Evolutionary conservation across 2,797 vertebrate species (phyloP).

Genomic region (Macroramphosus scolopax): DNA sequence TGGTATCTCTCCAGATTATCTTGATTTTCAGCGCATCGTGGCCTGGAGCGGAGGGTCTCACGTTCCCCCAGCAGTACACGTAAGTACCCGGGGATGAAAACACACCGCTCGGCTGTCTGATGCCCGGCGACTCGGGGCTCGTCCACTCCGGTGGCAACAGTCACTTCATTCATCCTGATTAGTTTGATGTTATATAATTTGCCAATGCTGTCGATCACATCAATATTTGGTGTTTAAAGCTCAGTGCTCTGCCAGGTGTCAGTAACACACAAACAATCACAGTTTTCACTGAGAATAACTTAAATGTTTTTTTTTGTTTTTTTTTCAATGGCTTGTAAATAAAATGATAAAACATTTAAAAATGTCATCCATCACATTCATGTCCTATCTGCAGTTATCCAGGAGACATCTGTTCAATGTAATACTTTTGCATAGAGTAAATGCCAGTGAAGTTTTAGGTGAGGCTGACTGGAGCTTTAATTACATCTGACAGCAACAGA

Average conservation of each 20-base stretch:
- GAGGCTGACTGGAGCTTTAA: no score
- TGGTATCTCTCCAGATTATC: constrained; percentile 80
- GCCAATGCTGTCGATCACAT: constrained; percentile 34
- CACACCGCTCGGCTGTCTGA: constrained; percentile 9
- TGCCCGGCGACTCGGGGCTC: constrained; percentile 55
- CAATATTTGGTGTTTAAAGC: constrained; percentile 9
- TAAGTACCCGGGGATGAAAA: constrained; percentile 75
- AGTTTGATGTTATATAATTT: constrained; percentile 57
- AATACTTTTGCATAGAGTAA: constrained; percentile 5
- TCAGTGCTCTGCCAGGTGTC: no score
- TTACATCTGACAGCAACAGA: not conserved
- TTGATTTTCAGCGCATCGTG: constrained; percentile 82
- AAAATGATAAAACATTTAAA: no score
- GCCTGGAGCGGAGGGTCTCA: constrained; percentile 84
- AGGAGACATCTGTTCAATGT: no score
- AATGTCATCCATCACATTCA: no score
- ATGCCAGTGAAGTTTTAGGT: constrained; percentile 8
- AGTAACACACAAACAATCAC: no score
- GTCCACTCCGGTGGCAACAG: constrained; percentile 30
- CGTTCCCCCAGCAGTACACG: constrained; percentile 93
- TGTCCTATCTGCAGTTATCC: no score
- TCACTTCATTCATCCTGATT: constrained; percentile 26
- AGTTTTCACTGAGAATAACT: no score
- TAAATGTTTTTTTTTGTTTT: no score
- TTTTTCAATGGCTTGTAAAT: no score